Evolutionary conservation across 1,140 invertebrate species (phyloP).

Genomic region (Caenorhabditis tropicalis): DNA sequence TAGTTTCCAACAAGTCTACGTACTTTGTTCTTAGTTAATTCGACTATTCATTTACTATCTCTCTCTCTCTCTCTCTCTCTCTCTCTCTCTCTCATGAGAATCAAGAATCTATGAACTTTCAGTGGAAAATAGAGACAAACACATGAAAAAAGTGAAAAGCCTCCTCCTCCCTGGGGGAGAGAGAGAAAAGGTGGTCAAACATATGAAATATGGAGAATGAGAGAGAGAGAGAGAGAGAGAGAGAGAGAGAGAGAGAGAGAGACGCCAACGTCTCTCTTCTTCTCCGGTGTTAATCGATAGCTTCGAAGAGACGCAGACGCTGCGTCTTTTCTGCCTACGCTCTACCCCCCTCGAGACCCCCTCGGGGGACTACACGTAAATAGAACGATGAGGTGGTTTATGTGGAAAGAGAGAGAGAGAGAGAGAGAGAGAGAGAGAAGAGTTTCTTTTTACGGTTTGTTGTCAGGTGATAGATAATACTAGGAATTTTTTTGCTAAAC

Average conservation of each 20-base stretch:
- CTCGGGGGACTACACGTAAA: not conserved
- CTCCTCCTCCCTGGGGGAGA: no score
- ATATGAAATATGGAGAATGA: no score
- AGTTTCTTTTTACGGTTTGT: no score
- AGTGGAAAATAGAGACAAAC: not conserved
- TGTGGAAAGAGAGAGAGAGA: not conserved
- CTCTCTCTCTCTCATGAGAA: no score
- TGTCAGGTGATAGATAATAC: no score
- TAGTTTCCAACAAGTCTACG: not conserved
- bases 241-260: not conserved
- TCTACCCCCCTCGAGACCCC: not conserved
- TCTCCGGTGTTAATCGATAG: conserved; percentile 21
- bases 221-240: not conserved
- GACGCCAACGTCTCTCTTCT: not conserved
- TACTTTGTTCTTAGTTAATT: not conserved
- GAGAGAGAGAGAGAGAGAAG: no score
- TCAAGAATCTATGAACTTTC: conserved; percentile 14
- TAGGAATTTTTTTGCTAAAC: no score
- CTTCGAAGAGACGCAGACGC: conserved; percentile 16
- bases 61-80: no score
- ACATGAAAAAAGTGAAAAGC: no score
- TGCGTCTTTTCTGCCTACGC: not conserved
- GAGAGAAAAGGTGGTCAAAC: no score
- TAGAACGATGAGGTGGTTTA: no score
- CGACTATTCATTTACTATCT: not conserved